Conservation (phyloP, 2,888 invertebrate species). For the Odontocerum albicorne region DNA sequence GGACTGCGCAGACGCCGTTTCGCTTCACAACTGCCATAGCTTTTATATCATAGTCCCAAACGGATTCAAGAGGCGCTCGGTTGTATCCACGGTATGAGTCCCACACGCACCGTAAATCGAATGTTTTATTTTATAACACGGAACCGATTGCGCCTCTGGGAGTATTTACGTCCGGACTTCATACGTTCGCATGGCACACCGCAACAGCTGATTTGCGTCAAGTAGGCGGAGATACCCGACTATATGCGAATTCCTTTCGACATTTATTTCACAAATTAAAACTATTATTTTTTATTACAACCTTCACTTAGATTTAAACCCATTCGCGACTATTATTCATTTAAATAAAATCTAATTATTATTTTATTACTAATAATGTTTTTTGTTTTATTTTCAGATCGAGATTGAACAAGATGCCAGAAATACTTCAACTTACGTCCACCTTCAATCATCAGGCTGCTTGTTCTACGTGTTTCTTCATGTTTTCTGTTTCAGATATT, state of each 20-base stretch:
- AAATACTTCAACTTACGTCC: too few relatives aligned
- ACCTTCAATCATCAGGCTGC: too few relatives aligned
- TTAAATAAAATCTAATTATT: too few relatives aligned
- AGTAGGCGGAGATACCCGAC: slow-evolving; percentile 7
- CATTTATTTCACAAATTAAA: too few relatives aligned
- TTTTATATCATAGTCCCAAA: slow-evolving; percentile 15
- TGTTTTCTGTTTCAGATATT: slow-evolving; percentile 13
- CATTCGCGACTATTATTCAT: too few relatives aligned
- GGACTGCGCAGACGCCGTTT: slow-evolving; percentile 17
- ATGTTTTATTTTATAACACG: slow-evolving; percentile 58
- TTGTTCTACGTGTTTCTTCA: slow-evolving; percentile 11
- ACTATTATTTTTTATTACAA: too few relatives aligned
- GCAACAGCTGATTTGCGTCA: slow-evolving; percentile 18
- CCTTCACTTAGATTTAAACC: too few relatives aligned
- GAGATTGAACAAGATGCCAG: too few relatives aligned
- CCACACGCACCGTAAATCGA: slow-evolving; percentile 55
- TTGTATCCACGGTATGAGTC: slow-evolving; percentile 41
- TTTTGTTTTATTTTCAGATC: too few relatives aligned
- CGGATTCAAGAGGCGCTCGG: slow-evolving; percentile 19
- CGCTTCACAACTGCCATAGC: slow-evolving; percentile 10
- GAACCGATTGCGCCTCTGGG: slow-evolving; percentile 29
- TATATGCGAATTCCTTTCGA: too few relatives aligned
- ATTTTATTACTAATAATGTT: too few relatives aligned
- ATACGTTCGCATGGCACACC: background rate
- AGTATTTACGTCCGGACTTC: slow-evolving; percentile 18